A percentile compares a stretch with the other conserved stretches of the same genome.
These are phyloP conservation scores for Stenolophus ochropezus DNA, from an alignment of 2,888 invertebrate species.

Conservation along the genomic window DNA sequence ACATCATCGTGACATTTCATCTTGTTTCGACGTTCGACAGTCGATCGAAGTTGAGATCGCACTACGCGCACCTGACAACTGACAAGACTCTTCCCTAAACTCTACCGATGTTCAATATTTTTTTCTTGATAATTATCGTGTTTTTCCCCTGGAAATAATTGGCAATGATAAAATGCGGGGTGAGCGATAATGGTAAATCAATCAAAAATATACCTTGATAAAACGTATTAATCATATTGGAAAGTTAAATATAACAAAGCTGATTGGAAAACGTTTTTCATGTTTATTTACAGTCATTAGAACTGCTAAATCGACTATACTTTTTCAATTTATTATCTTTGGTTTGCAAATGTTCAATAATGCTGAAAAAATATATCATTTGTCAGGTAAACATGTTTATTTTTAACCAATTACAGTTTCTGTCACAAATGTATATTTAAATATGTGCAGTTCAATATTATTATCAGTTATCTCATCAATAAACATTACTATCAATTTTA, in stretches of 20 bases:
- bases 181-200: not conserved
- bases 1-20: conserved; percentile 32
- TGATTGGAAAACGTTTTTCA: not conserved
- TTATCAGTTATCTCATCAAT: too few relatives aligned
- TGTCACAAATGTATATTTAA: not conserved
- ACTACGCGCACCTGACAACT: not conserved
- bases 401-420: not conserved
- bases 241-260: not conserved
- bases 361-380: not conserved
- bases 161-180: not conserved
- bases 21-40: conserved; percentile 6
- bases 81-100: not conserved
- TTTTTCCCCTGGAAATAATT: not conserved
- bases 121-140: not conserved
- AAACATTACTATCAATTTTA: too few relatives aligned
- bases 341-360: not conserved
- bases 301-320: not conserved
- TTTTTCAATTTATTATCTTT: not conserved
- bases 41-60: not conserved
- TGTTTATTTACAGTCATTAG: not conserved
- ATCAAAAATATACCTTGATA: not conserved
- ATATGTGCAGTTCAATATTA: too few relatives aligned
- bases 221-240: not conserved
- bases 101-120: not conserved
- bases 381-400: not conserved